A percentile compares a stretch with the other conserved stretches of the same genome.
These are phyloP conservation scores for Bungarus multicinctus DNA, from an alignment of 2,113 vertebrate species.

Conservation along the genomic window DNA sequence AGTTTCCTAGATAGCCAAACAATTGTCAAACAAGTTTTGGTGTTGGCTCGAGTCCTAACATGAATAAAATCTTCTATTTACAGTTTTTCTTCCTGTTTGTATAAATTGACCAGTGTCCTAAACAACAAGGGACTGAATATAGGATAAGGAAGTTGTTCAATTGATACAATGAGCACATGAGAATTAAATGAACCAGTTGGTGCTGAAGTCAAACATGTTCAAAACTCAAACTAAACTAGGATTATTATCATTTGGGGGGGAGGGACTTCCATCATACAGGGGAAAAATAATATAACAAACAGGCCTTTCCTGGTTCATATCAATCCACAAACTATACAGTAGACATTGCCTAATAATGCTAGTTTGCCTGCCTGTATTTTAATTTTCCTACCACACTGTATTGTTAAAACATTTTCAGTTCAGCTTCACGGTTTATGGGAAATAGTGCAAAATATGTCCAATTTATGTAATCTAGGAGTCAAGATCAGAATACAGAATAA, in stretches of 20 bases:
- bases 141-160: neutral
- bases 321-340: neutral
- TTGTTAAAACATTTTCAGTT: neutral
- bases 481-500: neutral
- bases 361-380: neutral
- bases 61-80: neutral
- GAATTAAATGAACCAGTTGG: neutral
- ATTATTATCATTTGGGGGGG: neutral
- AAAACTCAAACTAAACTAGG: neutral
- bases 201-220: neutral
- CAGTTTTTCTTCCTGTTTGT: neutral
- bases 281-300: neutral
- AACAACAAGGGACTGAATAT: neutral
- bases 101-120: neutral
- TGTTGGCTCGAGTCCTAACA: neutral
- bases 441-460: neutral
- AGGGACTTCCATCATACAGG: neutral
- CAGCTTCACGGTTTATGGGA: neutral
- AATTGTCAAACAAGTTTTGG: neutral
- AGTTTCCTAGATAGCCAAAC: neutral
- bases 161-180: neutral
- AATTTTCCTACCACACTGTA: neutral
- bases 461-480: neutral
- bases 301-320: neutral
- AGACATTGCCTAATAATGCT: neutral